These are phyloP conservation scores for Cephus sareptanus DNA, from an alignment of 2,888 invertebrate genomes.

Conservation along the genomic window DNA sequence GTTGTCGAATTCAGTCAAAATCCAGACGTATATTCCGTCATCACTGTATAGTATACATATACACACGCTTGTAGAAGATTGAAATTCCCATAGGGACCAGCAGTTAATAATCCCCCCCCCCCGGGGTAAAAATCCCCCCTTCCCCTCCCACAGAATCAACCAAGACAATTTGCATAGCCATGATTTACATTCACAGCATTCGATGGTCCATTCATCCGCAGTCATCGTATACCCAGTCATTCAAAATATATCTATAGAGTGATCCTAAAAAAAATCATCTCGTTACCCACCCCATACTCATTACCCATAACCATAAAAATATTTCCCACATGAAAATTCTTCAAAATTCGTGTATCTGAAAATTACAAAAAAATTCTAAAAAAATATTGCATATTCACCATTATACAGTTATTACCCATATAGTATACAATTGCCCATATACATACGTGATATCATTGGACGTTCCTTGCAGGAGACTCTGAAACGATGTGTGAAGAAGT, in stretches of 20 bases:
- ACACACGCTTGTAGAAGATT: neutral
- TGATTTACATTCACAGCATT: neutral
- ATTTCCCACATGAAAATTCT: neutral
- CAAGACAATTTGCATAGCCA: neutral
- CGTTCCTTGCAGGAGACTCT: conserved; percentile 13
- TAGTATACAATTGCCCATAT: neutral
- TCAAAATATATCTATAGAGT: neutral
- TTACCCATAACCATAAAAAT: neutral
- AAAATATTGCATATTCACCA: neutral
- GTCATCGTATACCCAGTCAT: neutral
- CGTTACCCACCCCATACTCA: neutral
- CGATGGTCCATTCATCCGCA: neutral
- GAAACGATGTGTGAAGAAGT: conserved; percentile 9
- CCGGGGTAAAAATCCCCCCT: neutral
- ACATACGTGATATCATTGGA: neutral
- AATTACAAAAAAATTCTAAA: too few relatives aligned
- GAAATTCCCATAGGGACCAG: neutral
- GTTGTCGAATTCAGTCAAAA: neutral
- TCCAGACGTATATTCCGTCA: neutral
- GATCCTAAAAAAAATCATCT: neutral
- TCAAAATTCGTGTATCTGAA: neutral
- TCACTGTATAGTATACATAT: neutral
- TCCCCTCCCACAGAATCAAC: neutral
- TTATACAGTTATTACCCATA: neutral
- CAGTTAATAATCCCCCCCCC: neutral